A percentile compares a stretch with the other conserved stretches of the same genome.
phyloP scores from a whole-genome alignment of 2,113 vertebrate species.

The Oncorhynchus kisutch region DNA sequence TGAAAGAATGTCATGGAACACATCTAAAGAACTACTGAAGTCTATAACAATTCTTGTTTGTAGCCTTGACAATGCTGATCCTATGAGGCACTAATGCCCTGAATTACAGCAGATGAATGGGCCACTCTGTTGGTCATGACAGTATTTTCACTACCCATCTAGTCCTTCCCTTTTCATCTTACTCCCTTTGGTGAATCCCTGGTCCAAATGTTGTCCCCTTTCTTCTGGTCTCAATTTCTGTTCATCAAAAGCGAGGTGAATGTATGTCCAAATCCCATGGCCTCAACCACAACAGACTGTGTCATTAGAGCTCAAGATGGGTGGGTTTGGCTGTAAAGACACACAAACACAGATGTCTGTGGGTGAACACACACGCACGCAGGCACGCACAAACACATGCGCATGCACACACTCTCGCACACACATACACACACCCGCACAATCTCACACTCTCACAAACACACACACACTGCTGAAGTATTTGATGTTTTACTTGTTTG shows the following conservation, averaged over 20 bases:
- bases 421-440: too few species aligned
- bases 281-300: conserved; percentile 58
- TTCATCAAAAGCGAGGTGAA: conserved; percentile 96
- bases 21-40: conserved; percentile 65
- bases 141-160: conserved; percentile 80
- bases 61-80: conserved; percentile 73
- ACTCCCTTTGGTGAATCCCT: conserved; percentile 79
- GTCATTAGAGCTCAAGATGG: conserved; percentile 68
- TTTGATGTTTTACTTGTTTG: conserved; percentile 93
- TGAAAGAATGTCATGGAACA: conserved; percentile 58
- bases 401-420: too few species aligned
- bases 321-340: conserved; percentile 36
- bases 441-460: conserved; percentile 27
- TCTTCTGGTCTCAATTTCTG: conserved; percentile 62
- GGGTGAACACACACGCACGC: background rate
- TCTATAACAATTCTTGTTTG: conserved; percentile 71
- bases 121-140: conserved; percentile 78
- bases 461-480: conserved; percentile 59
- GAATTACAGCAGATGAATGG: conserved; percentile 82
- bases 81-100: conserved; percentile 75
- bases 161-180: conserved; percentile 90
- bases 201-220: conserved; percentile 76
- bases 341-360: conserved; percentile 16
- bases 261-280: conserved; percentile 78
- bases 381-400: too few species aligned